Conservation (phyloP, 2,888 invertebrate genomes). For the Watsonalla cultraria region DNA sequence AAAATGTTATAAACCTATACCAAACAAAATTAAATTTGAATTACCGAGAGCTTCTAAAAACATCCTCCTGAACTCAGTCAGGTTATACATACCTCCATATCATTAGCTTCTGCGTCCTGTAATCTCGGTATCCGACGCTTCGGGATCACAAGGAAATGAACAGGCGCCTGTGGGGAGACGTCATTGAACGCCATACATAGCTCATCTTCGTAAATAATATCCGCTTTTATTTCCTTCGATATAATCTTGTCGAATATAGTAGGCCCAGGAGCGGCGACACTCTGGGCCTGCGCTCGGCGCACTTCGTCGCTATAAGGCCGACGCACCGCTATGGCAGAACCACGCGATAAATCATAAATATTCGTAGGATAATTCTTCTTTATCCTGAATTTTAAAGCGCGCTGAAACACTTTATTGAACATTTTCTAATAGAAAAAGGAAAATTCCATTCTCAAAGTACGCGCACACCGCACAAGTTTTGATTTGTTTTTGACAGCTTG, state of each 20-base stretch:
- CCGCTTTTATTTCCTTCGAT: constrained; percentile 86
- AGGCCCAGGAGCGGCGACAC: constrained; percentile 49
- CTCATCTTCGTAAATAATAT: constrained; percentile 90
- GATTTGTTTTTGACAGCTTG: constrained; percentile 7
- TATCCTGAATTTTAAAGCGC: constrained; percentile 63
- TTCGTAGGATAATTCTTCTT: constrained; percentile 70
- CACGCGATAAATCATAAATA: constrained; percentile 65
- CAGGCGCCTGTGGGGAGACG: constrained; percentile 88
- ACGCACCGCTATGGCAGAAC: constrained; percentile 56
- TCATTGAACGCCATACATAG: constrained; percentile 90
- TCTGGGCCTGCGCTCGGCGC: constrained; percentile 55
- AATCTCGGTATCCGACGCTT: constrained; percentile 84
- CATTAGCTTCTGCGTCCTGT: constrained; percentile 78
- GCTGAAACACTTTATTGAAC: constrained; percentile 71
- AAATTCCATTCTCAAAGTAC: constrained; percentile 13
- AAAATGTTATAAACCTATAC: background rate
- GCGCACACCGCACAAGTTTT: constrained; percentile 1
- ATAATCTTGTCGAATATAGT: constrained; percentile 89
- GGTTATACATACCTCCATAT: constrained; percentile 72
- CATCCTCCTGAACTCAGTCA: constrained; percentile 4
- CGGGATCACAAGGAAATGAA: constrained; percentile 91
- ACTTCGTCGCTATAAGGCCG: constrained; percentile 69
- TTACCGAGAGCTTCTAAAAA: too few relatives aligned
- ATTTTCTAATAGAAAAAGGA: constrained; percentile 40
- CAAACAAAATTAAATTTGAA: too few relatives aligned